These are phyloP conservation scores for Apogon talboti DNA, from an alignment of 2,797 vertebrate genomes.

Conservation along the genomic window DNA sequence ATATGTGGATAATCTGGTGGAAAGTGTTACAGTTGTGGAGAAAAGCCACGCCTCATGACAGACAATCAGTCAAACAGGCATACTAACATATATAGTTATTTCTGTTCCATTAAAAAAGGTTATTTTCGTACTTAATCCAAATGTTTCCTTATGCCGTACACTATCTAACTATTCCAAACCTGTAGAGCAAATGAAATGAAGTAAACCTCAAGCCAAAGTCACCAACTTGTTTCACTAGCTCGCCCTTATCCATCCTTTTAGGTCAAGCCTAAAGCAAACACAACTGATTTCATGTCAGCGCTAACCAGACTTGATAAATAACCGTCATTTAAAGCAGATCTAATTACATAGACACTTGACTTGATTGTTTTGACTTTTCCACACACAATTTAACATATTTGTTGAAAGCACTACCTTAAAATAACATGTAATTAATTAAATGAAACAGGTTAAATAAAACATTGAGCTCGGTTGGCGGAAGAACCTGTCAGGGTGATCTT, in stretches of 20 bases:
- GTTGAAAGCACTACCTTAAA: constrained; percentile 28
- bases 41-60: background rate
- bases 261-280: constrained; percentile 25
- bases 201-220: background rate
- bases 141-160: background rate
- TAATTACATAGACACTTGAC: constrained; percentile 47
- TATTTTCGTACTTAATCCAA: background rate
- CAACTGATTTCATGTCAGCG: constrained; percentile 49
- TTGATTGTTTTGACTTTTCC: constrained; percentile 40
- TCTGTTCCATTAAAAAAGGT: no score
- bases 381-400: constrained; percentile 46
- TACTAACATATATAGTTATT: background rate
- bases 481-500: no score
- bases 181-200: background rate
- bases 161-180: background rate
- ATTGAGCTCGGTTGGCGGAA: no score
- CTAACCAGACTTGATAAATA: constrained; percentile 57
- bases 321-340: constrained; percentile 47
- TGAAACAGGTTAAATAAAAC: constrained; percentile 6
- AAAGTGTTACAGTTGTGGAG: background rate
- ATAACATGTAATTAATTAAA: constrained; percentile 23
- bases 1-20: constrained; percentile 1
- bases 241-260: constrained; percentile 8
- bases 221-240: constrained; percentile 1
- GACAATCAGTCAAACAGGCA: background rate